Percentiles rank a stretch among this genome's conserved stretches.
Evolutionary conservation across 2,888 invertebrate species (phyloP).

Genomic region (Pegoplata infirma): DNA sequence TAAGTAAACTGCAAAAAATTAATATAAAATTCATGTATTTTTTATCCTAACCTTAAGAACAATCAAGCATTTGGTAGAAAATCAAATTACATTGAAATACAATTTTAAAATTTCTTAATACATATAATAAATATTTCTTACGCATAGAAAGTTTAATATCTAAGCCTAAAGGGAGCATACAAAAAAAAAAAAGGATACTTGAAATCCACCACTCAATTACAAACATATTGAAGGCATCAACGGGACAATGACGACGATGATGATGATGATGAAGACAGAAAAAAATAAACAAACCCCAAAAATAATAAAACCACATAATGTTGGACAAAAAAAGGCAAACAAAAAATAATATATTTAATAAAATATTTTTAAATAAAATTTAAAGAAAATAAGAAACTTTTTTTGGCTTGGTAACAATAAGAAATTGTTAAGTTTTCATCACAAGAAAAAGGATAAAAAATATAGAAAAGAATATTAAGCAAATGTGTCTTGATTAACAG

Average conservation of each 20-base stretch:
- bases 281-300: conserved; percentile 1
- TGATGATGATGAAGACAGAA: background rate
- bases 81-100: background rate
- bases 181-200: conserved; percentile 14
- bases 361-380: conserved; percentile 8
- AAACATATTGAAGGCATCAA: conserved; percentile 2
- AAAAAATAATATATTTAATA: background rate
- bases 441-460: background rate
- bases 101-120: background rate
- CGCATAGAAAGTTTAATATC: too few species aligned
- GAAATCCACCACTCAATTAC: conserved; percentile 18
- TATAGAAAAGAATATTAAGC: too few species aligned
- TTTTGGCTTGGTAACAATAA: background rate
- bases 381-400: background rate
- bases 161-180: background rate
- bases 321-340: background rate
- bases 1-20: too few species aligned
- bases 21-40: too few species aligned
- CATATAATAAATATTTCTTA: too few species aligned
- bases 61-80: background rate
- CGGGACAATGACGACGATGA: background rate
- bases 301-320: conserved; percentile 25
- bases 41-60: too few species aligned
- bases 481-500: too few species aligned
- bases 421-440: conserved; percentile 7